A percentile compares a stretch with the other conserved stretches of the same genome.
phyloP scores from a whole-genome alignment of 2,888 invertebrate species.

The Drosophila niveifrons region DNA sequence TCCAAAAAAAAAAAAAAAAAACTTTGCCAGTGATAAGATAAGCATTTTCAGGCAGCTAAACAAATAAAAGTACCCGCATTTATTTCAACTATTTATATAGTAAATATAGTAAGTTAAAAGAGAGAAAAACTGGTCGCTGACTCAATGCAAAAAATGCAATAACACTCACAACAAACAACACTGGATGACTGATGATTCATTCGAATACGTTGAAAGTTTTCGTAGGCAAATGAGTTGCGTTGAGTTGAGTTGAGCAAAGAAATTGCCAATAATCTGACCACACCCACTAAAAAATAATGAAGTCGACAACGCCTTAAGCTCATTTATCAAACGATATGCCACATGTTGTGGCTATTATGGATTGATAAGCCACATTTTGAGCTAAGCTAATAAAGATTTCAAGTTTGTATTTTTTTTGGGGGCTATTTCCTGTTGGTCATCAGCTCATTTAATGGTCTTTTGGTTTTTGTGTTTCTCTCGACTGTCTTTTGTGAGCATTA shows the following conservation, averaged over 20 bases:
- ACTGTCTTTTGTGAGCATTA: conserved; percentile 34
- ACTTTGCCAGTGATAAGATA: conserved; percentile 16
- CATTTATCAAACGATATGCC: conserved; percentile 21
- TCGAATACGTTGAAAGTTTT: conserved; percentile 2
- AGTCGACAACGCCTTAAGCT: neutral
- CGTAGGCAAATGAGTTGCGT: conserved; percentile 10
- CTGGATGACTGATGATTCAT: conserved; percentile 13
- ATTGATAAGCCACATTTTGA: conserved; percentile 12
- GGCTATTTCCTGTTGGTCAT: conserved; percentile 56
- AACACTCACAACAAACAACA: neutral
- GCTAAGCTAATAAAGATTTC: conserved; percentile 17
- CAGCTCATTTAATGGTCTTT: conserved; percentile 29
- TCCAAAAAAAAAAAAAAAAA: too few relatives aligned
- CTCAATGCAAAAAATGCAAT: conserved; percentile 34
- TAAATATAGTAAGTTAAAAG: neutral
- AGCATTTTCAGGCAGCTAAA: conserved; percentile 8
- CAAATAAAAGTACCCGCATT: neutral
- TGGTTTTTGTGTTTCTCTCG: conserved; percentile 12
- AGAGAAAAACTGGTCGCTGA: conserved; percentile 18
- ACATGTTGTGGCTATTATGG: neutral
- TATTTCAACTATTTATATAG: conserved; percentile 19
- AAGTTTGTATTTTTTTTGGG: conserved; percentile 1
- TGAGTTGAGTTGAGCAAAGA: neutral
- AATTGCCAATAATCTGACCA: conserved; percentile 1
- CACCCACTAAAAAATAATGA: conserved; percentile 2